These are phyloP conservation scores for Malthinus seriepunctatus DNA, from an alignment of 2,888 invertebrate genomes.

Conservation along the genomic window DNA sequence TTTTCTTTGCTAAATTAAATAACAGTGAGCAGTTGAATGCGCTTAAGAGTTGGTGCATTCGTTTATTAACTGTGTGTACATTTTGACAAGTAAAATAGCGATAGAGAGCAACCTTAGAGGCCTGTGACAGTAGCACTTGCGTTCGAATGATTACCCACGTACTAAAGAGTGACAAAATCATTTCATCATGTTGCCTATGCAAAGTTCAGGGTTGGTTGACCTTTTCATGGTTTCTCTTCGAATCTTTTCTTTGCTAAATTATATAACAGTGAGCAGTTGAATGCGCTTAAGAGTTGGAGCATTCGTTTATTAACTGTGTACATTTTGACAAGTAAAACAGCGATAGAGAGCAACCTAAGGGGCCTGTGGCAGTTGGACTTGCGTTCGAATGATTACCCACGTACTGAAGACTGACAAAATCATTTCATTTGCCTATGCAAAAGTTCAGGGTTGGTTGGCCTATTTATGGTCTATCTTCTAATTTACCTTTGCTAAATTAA, in stretches of 20 bases:
- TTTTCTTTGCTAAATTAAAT: neutral
- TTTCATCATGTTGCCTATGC: neutral
- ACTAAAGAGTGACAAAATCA: no score
- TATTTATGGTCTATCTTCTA: neutral
- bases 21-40: neutral
- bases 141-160: neutral
- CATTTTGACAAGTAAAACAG: no score
- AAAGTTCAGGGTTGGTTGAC: neutral
- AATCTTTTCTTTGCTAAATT: neutral
- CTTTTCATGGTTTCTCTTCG: neutral
- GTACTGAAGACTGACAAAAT: no score
- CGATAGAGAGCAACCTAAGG: no score
- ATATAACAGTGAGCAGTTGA: neutral
- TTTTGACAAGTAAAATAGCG: neutral
- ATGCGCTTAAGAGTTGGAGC: no score
- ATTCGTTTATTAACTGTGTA: no score
- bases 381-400: no score
- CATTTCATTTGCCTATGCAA: no score
- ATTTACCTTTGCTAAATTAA: neutral
- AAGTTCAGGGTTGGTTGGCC: neutral
- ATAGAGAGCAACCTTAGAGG: neutral
- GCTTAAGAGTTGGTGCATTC: neutral
- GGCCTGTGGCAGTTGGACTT: no score
- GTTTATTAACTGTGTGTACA: neutral
- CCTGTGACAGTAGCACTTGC: neutral